phyloP scores from a whole-genome alignment of 2,113 vertebrate species.

The Orthonyx spaldingii region DNA sequence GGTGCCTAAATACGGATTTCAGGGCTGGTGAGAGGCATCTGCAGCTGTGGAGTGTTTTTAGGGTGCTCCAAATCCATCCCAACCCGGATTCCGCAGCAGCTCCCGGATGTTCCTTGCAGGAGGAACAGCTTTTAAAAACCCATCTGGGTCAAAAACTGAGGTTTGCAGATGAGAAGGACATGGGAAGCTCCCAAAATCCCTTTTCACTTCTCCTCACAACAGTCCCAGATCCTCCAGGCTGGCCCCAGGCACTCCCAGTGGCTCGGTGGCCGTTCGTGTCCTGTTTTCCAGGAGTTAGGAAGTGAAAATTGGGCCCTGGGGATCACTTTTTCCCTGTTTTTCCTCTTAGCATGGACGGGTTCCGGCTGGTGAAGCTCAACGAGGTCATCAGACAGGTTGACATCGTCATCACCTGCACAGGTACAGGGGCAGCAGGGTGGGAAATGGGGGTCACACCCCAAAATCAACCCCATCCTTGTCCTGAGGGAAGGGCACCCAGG shows the following conservation, averaged over 20 bases:
- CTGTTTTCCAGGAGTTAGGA: background rate
- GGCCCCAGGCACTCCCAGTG: rapidly evolving
- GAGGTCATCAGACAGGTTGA: conserved; percentile 97
- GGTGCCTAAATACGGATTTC: background rate
- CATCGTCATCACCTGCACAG: conserved; percentile 98
- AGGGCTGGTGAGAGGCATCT: background rate
- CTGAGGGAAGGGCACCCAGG: background rate
- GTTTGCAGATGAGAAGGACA: background rate
- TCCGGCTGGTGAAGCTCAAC: conserved; percentile 93
- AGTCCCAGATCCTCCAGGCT: background rate
- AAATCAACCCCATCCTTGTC: rapidly evolving
- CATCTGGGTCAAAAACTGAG: rapidly evolving
- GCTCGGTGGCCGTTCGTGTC: rapidly evolving
- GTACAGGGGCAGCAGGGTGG: conserved; percentile 31
- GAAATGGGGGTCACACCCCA: rapidly evolving
- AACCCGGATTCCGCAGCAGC: background rate
- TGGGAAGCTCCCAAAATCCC: background rate
- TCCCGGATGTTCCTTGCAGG: background rate
- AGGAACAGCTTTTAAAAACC: background rate
- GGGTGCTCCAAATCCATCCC: background rate
- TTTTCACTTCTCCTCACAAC: background rate
- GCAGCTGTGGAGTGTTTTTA: background rate
- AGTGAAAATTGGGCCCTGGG: rapidly evolving
- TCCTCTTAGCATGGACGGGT: conserved; percentile 91
- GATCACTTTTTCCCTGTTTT: background rate